These are phyloP conservation scores for Parnassius mnemosyne DNA, from an alignment of 2,888 invertebrate genomes.

Conservation along the genomic window DNA sequence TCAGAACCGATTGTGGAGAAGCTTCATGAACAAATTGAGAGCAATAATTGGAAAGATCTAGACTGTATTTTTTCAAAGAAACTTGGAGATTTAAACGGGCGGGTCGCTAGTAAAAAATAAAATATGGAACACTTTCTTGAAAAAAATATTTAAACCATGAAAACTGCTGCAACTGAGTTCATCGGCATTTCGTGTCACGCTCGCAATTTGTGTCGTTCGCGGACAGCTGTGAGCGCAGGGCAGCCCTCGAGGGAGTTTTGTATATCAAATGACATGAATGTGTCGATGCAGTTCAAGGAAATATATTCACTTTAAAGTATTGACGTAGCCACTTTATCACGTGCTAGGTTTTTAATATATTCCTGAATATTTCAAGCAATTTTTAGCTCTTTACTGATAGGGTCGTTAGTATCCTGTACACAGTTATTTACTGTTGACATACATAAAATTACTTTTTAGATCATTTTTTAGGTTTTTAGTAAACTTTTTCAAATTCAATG, in stretches of 20 bases:
- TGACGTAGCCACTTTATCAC: slow-evolving; percentile 14
- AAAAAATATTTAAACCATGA: not conserved
- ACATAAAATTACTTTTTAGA: no score
- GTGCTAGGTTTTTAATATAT: not conserved
- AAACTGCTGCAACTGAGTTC: slow-evolving; percentile 9
- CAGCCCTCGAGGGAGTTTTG: slow-evolving; percentile 12
- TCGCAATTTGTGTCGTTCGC: slow-evolving; percentile 23
- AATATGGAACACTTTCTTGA: not conserved
- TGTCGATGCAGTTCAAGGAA: slow-evolving; percentile 6
- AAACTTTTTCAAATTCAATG: no score
- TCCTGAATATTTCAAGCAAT: no score
- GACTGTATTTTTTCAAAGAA: no score
- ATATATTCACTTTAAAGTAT: slow-evolving; percentile 24
- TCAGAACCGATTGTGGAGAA: no score
- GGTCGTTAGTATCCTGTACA: no score
- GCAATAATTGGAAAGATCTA: no score
- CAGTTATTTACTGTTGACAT: no score
- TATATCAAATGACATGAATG: slow-evolving; percentile 22
- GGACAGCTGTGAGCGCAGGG: slow-evolving; percentile 16
- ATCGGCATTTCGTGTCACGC: slow-evolving; percentile 26
- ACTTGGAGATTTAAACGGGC: no score
- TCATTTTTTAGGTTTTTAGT: no score
- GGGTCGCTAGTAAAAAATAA: not conserved
- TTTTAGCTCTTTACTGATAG: no score
- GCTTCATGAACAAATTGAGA: no score